Percentiles rank a stretch among this genome's conserved stretches.
Conservation (phyloP, 2,797 vertebrate species). For the Pipistrellus pipistrellus region DNA sequence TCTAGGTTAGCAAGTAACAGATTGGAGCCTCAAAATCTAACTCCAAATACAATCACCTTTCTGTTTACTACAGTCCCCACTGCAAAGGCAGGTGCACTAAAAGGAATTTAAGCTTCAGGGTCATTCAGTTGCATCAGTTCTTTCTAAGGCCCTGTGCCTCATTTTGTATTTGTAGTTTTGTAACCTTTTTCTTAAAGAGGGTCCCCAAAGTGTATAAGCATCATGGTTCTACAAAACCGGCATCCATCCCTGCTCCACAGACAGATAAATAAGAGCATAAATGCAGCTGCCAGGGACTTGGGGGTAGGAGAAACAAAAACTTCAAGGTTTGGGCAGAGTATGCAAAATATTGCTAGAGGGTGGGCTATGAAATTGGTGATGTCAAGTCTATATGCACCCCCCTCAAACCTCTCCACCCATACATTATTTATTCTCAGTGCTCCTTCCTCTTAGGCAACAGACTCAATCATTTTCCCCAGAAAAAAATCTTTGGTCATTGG, state of each 20-base stretch:
- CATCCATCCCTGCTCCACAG: background rate
- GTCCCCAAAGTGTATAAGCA: background rate
- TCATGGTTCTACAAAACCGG: constrained; percentile 3
- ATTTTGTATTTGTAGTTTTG: constrained; percentile 22
- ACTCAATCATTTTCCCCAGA: constrained; percentile 42
- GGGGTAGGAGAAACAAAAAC: background rate
- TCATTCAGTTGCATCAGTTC: background rate
- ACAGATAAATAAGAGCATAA: constrained; percentile 36
- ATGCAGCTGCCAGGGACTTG: background rate
- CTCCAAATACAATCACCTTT: constrained; percentile 7
- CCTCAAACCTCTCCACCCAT: background rate
- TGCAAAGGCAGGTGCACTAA: background rate
- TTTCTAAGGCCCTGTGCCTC: constrained; percentile 1
- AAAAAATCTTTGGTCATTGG: constrained; percentile 46
- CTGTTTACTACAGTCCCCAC: background rate
- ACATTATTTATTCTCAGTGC: background rate
- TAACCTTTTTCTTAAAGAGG: background rate
- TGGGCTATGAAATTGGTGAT: constrained; percentile 11
- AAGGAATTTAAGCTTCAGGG: constrained; percentile 30
- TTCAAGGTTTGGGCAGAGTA: background rate
- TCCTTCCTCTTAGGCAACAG: background rate
- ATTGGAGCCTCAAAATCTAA: background rate
- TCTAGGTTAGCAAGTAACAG: background rate
- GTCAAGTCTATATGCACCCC: background rate
- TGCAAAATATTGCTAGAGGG: constrained; percentile 7